Evolutionary conservation across 2,888 invertebrate genomes (phyloP).

Genomic region (Lepidocyrtoides sp.): DNA sequence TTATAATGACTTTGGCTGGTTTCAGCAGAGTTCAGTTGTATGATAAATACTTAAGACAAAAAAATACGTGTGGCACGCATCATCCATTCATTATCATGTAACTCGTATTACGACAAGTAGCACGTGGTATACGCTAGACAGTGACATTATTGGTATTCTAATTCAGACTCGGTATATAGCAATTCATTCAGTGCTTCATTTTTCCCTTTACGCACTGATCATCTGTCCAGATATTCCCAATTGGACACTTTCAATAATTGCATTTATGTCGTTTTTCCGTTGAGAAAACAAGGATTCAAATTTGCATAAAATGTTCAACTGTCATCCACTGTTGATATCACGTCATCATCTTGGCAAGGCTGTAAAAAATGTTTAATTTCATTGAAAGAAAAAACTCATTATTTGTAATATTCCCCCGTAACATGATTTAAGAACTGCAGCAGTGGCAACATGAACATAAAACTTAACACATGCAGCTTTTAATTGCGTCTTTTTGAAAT

Average conservation of each 20-base stretch:
- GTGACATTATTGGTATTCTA: conserved; percentile 15
- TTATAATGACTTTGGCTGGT: conserved; percentile 1
- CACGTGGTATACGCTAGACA: conserved; percentile 18
- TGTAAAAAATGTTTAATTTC: too few relatives aligned
- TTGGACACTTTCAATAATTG: conserved; percentile 15
- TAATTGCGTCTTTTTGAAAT: conserved; percentile 11
- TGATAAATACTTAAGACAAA: not conserved
- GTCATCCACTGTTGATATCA: not conserved
- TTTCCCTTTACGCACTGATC: not conserved
- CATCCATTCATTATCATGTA: not conserved
- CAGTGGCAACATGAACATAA: too few relatives aligned
- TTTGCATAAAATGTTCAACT: conserved; percentile 31
- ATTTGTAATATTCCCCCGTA: not conserved
- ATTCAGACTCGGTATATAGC: not conserved
- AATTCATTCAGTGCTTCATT: conserved; percentile 1
- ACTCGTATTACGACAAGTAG: not conserved
- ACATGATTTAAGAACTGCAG: too few relatives aligned
- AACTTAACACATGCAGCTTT: not conserved
- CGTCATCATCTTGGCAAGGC: not conserved
- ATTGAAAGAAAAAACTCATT: too few relatives aligned
- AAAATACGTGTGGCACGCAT: too few relatives aligned
- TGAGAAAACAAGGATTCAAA: conserved; percentile 35
- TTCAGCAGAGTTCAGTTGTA: conserved; percentile 33
- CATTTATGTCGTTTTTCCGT: conserved; percentile 14
- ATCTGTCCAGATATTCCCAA: conserved; percentile 1